Evolutionary conservation across 2,113 vertebrate species (phyloP).

Genomic region (Ammospiza caudacuta): DNA sequence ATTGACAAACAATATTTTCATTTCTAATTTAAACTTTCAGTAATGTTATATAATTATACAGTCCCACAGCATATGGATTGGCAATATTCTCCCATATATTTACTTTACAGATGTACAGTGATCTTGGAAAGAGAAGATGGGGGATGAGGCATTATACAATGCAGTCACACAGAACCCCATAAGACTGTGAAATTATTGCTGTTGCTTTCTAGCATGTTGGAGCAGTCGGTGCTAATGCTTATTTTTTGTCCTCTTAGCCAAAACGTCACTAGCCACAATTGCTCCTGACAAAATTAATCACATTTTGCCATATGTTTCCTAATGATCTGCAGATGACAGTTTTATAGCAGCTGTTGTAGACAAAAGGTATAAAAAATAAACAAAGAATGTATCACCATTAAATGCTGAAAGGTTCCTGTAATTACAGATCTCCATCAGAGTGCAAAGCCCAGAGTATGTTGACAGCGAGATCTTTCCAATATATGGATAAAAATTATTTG

Average conservation of each 20-base stretch:
- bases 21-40: background rate
- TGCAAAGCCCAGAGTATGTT: background rate
- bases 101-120: background rate
- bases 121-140: background rate
- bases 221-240: background rate
- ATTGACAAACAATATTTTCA: background rate
- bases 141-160: background rate
- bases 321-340: conserved; percentile 4
- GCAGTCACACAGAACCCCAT: background rate
- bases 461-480: background rate
- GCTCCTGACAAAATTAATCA: conserved; percentile 35
- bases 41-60: background rate
- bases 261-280: background rate
- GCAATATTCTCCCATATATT: background rate
- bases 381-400: background rate
- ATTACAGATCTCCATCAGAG: background rate
- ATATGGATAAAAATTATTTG: background rate
- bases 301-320: conserved; percentile 28
- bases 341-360: conserved; percentile 22
- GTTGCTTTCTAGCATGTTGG: background rate
- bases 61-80: background rate
- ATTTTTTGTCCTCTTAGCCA: background rate
- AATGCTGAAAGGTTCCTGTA: conserved; percentile 13
- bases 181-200: background rate
- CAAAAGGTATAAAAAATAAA: conserved; percentile 31